Evolutionary conservation across 2,113 vertebrate genomes (phyloP).

Genomic region (Choloepus hoffmanni): DNA sequence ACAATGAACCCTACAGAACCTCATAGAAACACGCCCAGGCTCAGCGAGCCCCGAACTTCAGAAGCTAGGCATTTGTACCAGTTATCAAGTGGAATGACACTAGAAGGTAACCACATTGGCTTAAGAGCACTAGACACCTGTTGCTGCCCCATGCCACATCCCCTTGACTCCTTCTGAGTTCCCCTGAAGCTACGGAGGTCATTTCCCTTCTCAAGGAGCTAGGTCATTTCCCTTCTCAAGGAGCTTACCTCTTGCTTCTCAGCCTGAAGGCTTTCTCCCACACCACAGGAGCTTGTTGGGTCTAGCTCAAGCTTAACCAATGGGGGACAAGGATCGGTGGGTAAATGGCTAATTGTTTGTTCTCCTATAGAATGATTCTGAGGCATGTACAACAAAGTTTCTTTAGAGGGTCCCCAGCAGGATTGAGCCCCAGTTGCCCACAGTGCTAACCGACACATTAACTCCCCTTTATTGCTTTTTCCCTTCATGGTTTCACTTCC

Average conservation of each 20-base stretch:
- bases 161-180: not conserved
- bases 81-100: conserved; percentile 91
- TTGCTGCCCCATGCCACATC: not conserved
- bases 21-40: conserved; percentile 90
- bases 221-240: not conserved
- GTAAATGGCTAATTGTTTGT: not conserved
- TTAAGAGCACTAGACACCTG: not conserved
- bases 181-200: not conserved
- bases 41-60: conserved; percentile 90
- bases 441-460: not conserved
- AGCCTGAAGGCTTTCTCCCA: not conserved
- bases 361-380: not conserved
- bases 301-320: not conserved
- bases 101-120: conserved; percentile 89
- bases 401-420: not conserved
- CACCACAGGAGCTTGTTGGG: not conserved
- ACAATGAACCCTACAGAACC: conserved; percentile 94
- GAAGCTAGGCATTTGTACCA: conserved; percentile 94
- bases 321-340: not conserved
- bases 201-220: not conserved
- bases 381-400: not conserved
- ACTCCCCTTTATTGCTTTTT: not conserved
- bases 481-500: not conserved
- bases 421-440: not conserved
- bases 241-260: not conserved